Base-by-base conservation (phyloP, 1,140 invertebrate genomes). In the Drosophila parvula region DNA sequence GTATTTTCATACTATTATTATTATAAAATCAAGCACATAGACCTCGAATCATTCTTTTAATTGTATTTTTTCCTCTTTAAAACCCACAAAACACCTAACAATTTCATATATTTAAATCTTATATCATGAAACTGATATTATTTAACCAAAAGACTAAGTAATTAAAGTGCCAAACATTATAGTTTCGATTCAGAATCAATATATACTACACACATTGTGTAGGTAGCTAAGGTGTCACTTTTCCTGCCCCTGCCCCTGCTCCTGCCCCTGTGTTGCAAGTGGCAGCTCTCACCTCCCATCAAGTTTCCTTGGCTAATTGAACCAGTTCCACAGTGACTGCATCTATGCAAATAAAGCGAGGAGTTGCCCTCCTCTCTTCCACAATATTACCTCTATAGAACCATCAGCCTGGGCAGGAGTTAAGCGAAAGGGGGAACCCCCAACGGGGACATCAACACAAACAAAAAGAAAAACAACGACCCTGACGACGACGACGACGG, bases 261-360 rank as follows among this genome's bases (percentile, higher is more conserved):
- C 18, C 18, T 27, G 18, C 7, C 22, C 4, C 12, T 14, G 10
- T 10, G 10, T 18, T 14, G 50, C 50, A 18, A 22, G 32, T 18
- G 48, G 30, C 32, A 53, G 18, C 12, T 22, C 32, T 8, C 30
- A 38, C 22, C 12, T 27, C 18, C 22, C 34, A 1, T 57, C 18
- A 4, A 12, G 34, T 27, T 11, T 36, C 22, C n/a, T 18, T 14
- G 68, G 68, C 65, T 71, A 71, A 71, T 71, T 71, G 43, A 71
- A 58, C 43, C 34, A 45, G 68, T 58, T 57, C 48, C 63, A n/a
- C 27, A 12, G 41, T 41, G 50, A 9, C 65, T 71, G 68, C 68
- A 47, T 40, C 34, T 47, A 70, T 69, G 67, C 67, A 70, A 70
- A 57, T 69, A 58, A 36, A 12, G 5, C 6, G 48, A 11, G 12